Evolutionary conservation across 2,888 invertebrate species (phyloP), one percentile per base, ranked within the genome.

Genomic region (Erpobdella octoculata): DNA sequence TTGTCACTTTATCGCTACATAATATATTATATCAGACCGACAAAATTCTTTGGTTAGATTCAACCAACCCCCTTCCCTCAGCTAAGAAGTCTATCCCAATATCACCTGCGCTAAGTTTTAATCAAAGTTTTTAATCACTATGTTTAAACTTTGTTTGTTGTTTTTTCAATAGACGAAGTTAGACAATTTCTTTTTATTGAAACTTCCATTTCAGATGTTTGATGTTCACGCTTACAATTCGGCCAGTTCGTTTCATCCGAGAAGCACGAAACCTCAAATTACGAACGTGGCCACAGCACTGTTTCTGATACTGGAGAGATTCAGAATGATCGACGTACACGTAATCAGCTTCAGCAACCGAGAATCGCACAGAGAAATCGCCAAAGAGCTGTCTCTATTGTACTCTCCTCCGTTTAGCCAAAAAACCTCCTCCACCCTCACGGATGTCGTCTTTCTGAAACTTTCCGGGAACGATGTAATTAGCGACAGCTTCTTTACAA

Each of bases 181-280:
- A n/a, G n/a, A n/a, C n/a, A n/a, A n/a, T n/a, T n/a, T n/a, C n/a
- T n/a, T n/a, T n/a, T n/a, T n/a, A n/a, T n/a, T n/a, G n/a, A n/a
- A n/a, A n/a, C n/a, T n/a, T n/a, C n/a, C n/a, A n/a, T n/a, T n/a
- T n/a, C n/a, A n/a, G n/a, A n/a, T n/a, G n/a, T n/a, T n/a, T n/a
- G n/a, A n/a, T n/a, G n/a, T n/a, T n/a, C n/a, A n/a, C n/a, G n/a
- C n/a, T n/a, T n/a, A n/a, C n/a, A n/a, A n/a, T n/a, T n/a, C n/a
- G n/a, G n/a, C n/a, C n/a, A n/a, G n/a, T n/a, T 65, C 38, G 25
- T 36, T 36, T 21, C 15, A 35, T n/a, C 36, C 65, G 36, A 28
- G 48, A 12, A 41, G 46, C 12, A 53, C 58, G 35, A 69, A 69
- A 21, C 69, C 69, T 9, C 69, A 69, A 58, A n/a, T 33, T 21